A percentile compares a stretch with the other conserved stretches of the same genome.
These are phyloP conservation scores for Acanthaster planci DNA, from an alignment of 35 echinoderm and acorn worm genomes.

Conservation along the genomic window DNA sequence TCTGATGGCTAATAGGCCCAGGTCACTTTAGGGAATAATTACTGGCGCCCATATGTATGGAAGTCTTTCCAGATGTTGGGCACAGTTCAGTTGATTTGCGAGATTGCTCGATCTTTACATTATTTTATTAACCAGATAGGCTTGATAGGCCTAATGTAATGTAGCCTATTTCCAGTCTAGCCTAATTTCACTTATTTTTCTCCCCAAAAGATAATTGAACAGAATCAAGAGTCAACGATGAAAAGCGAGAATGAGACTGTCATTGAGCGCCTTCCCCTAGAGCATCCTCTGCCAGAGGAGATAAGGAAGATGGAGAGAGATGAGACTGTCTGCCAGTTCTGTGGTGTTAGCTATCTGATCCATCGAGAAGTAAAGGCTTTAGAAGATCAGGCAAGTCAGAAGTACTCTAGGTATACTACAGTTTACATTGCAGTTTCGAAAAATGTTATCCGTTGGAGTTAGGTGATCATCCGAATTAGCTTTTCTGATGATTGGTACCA, in stretches of 20 bases:
- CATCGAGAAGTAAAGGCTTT: conserved; percentile 91
- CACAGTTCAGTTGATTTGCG: too few species aligned
- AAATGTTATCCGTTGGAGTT: too few species aligned
- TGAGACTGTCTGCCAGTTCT: conserved; percentile 95
- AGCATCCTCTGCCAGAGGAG: conserved; percentile 92
- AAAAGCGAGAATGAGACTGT: conserved; percentile 26
- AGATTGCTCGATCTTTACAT: too few species aligned
- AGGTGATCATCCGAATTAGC: too few species aligned
- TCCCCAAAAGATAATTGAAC: background rate
- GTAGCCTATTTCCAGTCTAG: background rate
- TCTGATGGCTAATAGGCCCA: too few species aligned
- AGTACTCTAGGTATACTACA: too few species aligned
- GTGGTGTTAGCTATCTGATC: conserved; percentile 98
- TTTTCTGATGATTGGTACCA: too few species aligned
- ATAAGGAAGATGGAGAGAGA: conserved; percentile 79
- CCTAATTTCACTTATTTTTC: background rate
- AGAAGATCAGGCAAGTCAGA: conserved; percentile 70
- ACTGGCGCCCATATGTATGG: too few species aligned
- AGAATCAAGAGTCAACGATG: background rate
- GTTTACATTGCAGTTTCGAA: too few species aligned
- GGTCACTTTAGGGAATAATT: too few species aligned
- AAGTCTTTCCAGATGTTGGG: too few species aligned
- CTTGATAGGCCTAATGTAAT: background rate
- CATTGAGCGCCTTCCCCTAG: conserved; percentile 87
- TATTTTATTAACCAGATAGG: too few species aligned